phyloP scores from a whole-genome alignment of 2,113 vertebrate genomes.

The Psittacara wagleri region DNA sequence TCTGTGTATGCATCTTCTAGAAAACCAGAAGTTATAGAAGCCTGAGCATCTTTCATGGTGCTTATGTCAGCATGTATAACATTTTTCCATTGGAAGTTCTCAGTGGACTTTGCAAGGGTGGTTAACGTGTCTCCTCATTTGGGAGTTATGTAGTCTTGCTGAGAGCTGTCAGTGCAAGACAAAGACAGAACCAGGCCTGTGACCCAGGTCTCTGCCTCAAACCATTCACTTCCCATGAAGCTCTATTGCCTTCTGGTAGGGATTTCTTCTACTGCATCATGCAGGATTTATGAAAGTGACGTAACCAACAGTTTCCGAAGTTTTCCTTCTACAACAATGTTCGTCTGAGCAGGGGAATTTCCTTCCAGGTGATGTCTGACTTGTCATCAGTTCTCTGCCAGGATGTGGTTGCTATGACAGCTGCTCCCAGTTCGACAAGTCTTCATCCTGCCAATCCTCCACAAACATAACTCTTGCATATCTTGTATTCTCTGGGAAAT shows the following conservation, averaged over 20 bases:
- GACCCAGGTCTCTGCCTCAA: background rate
- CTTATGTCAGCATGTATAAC: background rate
- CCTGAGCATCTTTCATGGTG: background rate
- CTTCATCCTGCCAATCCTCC: background rate
- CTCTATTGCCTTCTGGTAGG: background rate
- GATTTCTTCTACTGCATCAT: background rate
- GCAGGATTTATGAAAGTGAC: background rate
- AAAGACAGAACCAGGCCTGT: background rate
- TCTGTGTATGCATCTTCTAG: background rate
- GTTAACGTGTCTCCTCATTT: background rate
- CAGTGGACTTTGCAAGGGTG: background rate
- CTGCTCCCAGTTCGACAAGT: background rate
- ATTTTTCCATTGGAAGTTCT: background rate
- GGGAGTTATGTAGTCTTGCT: background rate
- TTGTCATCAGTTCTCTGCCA: background rate
- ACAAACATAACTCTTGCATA: background rate
- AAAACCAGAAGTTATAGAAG: background rate
- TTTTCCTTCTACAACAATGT: background rate
- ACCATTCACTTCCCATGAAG: background rate
- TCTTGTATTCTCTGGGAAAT: background rate
- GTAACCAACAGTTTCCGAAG: background rate
- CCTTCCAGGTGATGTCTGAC: background rate
- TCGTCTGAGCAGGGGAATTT: background rate
- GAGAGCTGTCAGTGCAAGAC: background rate
- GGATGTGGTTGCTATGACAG: slow-evolving; percentile 5